phyloP scores from a whole-genome alignment of 2,113 vertebrate species.

The Prinia subflava region DNA sequence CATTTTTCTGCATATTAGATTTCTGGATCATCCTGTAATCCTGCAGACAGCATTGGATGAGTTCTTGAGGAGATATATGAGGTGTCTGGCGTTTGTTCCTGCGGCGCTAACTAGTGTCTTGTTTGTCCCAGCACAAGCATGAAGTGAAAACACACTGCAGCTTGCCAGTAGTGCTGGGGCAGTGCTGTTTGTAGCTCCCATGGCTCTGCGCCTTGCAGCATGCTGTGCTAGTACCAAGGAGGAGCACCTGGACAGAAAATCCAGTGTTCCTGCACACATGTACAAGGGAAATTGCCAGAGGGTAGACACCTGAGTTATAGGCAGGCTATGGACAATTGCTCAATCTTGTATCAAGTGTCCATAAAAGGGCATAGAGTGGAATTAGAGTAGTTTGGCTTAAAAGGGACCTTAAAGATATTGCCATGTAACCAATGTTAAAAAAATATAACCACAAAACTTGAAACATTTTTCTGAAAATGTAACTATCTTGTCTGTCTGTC shows the following conservation, averaged over 20 bases:
- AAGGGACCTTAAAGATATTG: not conserved
- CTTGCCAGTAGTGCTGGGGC: not conserved
- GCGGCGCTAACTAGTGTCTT: rapidly evolving
- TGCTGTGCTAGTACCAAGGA: not conserved
- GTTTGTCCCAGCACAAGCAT: not conserved
- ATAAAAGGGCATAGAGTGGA: not conserved
- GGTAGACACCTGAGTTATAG: not conserved
- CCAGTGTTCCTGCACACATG: not conserved
- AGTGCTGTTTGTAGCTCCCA: not conserved
- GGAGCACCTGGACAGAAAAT: not conserved
- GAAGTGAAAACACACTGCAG: not conserved
- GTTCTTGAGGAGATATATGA: not conserved
- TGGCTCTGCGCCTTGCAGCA: not conserved
- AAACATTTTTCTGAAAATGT: not conserved
- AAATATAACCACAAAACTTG: not conserved
- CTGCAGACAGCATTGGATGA: not conserved
- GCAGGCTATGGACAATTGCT: not conserved
- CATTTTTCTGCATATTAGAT: not conserved
- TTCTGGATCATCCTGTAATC: not conserved
- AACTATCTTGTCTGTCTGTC: not conserved
- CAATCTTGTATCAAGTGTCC: not conserved
- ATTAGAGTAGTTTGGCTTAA: not conserved
- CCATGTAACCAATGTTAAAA: not conserved
- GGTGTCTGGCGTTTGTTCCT: not conserved
- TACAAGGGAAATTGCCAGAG: not conserved